Evolutionary conservation across 2,113 vertebrate species (phyloP).

Genomic region (Mesoclemmys tuberculata): DNA sequence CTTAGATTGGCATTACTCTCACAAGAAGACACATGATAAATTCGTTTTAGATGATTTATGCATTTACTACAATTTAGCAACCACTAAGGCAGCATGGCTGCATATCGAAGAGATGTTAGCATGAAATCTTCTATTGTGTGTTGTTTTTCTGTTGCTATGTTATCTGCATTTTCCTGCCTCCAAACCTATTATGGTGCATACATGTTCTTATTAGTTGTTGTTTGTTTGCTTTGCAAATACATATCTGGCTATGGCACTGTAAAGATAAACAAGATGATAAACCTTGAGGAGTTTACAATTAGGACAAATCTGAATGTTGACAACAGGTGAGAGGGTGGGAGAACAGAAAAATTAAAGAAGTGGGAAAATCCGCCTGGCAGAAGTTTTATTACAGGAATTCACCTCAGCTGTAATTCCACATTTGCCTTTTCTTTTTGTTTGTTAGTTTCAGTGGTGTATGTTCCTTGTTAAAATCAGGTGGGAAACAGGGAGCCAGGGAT

Average conservation of each 20-base stretch:
- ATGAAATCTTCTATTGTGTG: background rate
- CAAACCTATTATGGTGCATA: background rate
- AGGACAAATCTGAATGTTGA: background rate
- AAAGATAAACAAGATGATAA: background rate
- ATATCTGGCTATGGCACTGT: background rate
- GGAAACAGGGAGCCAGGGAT: background rate
- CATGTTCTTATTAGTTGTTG: background rate
- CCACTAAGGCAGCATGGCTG: rapidly evolving
- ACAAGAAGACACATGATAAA: background rate
- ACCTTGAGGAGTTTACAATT: background rate
- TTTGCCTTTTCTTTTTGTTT: background rate
- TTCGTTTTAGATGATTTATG: background rate
- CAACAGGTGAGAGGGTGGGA: background rate
- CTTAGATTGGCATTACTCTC: conserved; percentile 20
- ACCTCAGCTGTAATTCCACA: background rate
- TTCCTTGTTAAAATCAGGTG: background rate
- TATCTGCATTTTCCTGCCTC: background rate
- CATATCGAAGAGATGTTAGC: background rate
- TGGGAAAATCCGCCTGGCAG: too few species aligned
- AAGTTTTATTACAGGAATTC: background rate
- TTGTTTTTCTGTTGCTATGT: background rate
- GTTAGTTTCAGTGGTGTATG: background rate
- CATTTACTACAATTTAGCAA: background rate
- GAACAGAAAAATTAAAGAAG: background rate
- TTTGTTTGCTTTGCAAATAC: background rate